Evolutionary conservation across 2,113 vertebrate species (phyloP).

Genomic region (Anoura caudifer): DNA sequence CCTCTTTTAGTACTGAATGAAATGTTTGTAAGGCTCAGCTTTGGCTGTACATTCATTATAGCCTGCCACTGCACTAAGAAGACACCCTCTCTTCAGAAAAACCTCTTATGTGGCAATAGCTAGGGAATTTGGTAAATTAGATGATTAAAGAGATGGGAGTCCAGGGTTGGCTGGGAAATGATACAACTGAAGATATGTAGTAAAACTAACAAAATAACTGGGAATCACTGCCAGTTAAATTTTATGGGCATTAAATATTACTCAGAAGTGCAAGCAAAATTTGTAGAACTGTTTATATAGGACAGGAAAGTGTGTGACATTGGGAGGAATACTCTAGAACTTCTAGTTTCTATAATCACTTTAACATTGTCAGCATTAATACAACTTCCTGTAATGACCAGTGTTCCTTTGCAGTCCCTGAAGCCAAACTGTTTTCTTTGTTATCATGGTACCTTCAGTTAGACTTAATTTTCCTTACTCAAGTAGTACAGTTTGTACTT

Average conservation of each 20-base stretch:
- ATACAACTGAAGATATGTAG: not conserved
- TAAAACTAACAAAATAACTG: not conserved
- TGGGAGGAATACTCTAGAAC: not conserved
- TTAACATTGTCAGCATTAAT: slow-evolving; percentile 28
- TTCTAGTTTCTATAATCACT: slow-evolving; percentile 45
- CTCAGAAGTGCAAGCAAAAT: not conserved
- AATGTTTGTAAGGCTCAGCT: not conserved
- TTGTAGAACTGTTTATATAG: not conserved
- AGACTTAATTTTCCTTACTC: not conserved
- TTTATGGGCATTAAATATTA: not conserved
- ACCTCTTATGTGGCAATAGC: not conserved
- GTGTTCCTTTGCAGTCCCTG: slow-evolving; percentile 8
- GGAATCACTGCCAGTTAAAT: not conserved
- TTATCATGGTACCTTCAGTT: not conserved
- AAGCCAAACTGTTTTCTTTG: not conserved
- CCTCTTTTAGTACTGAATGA: not conserved
- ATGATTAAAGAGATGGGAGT: not conserved
- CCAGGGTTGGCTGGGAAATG: not conserved
- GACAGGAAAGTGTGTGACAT: not conserved
- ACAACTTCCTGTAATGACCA: slow-evolving; percentile 41
- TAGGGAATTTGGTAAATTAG: not conserved
- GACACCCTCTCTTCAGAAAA: not conserved
- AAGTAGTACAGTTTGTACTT: not conserved
- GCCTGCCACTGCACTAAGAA: not conserved
- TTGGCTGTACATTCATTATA: not conserved